Percentiles rank a stretch among this genome's conserved stretches.
Evolutionary conservation across 1,140 invertebrate species (phyloP).

Genomic region (Orius laevigatus): DNA sequence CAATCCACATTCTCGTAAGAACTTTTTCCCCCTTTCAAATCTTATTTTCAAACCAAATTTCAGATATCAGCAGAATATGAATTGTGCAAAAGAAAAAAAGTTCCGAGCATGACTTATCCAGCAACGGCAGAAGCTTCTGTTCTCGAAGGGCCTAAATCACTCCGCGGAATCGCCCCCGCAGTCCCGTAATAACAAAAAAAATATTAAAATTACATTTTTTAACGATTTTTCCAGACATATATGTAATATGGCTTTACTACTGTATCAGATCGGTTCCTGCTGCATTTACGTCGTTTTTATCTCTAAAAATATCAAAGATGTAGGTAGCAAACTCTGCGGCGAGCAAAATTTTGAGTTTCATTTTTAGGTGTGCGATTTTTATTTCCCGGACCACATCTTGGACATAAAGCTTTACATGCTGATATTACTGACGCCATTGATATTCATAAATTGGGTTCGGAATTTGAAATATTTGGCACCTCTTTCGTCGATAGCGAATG

Average conservation of each 20-base stretch:
- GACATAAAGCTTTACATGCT: conserved; percentile 35
- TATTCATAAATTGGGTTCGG: conserved; percentile 50
- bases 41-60: conserved; percentile 6
- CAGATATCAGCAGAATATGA: conserved; percentile 45
- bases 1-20: conserved; percentile 50
- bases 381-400: conserved; percentile 21
- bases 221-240: conserved; percentile 31
- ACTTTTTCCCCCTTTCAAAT: neutral
- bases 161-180: conserved; percentile 29
- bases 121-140: conserved; percentile 49
- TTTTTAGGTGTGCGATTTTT: conserved; percentile 29
- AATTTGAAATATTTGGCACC: conserved; percentile 58
- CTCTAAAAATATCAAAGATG: conserved; percentile 46
- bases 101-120: conserved; percentile 53
- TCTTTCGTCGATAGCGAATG: conserved; percentile 57
- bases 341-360: no score
- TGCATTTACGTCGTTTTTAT: conserved; percentile 79
- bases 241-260: conserved; percentile 50
- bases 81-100: conserved; percentile 45
- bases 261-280: conserved; percentile 76
- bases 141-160: conserved; percentile 39
- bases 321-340: conserved; percentile 20
- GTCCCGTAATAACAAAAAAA: conserved; percentile 32
- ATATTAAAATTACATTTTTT: neutral
- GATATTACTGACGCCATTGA: conserved; percentile 42